phyloP scores from a whole-genome alignment of 2,888 invertebrate genomes.

The Sesia apiformis region DNA sequence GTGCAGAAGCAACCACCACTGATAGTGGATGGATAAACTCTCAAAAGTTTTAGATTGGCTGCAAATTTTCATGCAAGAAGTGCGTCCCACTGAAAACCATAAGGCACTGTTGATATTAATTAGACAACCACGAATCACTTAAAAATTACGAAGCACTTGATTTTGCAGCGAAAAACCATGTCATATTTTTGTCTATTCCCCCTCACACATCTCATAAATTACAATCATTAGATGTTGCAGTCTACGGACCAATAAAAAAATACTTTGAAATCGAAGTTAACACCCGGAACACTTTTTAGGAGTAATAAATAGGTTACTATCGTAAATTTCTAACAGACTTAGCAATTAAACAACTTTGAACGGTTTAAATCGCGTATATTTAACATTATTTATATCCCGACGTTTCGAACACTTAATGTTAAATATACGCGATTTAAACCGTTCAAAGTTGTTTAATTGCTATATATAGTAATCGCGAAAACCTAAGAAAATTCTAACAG shows the following conservation, averaged over 20 bases:
- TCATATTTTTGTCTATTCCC: slow-evolving; percentile 15
- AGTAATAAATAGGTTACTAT: no score
- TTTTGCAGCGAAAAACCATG: slow-evolving; percentile 18
- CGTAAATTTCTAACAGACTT: no score
- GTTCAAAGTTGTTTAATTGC: no score
- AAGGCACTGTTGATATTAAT: slow-evolving; percentile 19
- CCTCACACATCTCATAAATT: slow-evolving; percentile 7
- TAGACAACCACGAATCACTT: slow-evolving; percentile 26
- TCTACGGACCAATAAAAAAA: slow-evolving; percentile 18
- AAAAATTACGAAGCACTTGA: slow-evolving; percentile 23
- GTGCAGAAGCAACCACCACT: slow-evolving; percentile 15
- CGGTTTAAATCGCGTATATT: no score
- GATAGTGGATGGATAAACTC: slow-evolving; percentile 20
- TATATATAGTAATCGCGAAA: no score
- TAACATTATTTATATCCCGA: no score
- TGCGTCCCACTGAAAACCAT: background rate
- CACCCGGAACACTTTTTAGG: no score
- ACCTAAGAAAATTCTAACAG: no score
- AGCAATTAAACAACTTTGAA: no score
- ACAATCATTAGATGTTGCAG: slow-evolving; percentile 5
- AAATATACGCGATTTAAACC: no score
- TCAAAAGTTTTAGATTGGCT: slow-evolving; percentile 13
- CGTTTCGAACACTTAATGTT: no score
- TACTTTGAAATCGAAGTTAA: slow-evolving; percentile 11
- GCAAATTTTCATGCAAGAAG: background rate